Base-by-base conservation (phyloP, 2,888 invertebrate species). In the Crepidodera aurea region DNA sequence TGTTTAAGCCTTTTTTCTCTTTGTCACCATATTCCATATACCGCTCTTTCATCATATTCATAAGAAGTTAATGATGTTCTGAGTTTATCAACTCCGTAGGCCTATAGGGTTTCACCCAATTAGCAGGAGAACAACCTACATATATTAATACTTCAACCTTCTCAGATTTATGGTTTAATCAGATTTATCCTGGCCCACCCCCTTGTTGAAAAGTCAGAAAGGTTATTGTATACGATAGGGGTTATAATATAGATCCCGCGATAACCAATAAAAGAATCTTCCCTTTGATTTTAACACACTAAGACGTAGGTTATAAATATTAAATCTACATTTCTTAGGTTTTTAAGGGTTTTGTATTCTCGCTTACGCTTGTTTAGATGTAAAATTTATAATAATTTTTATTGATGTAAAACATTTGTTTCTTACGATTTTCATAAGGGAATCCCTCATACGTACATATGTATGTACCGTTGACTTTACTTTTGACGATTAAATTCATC, bases 21-120 rank as follows among this genome's bases (percentile, higher is more conserved):
- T 54, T 60, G 60, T 51, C 44, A 19, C 51, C 59, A 51, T 18
- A 58, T 51, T 58, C 29, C 22, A 39, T 13, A 37, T 44, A 25
- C 61, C 57, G 34, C 42, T 67, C 68, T 69, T 69, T 69, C 66
- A 71, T 69, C 69, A 64, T 66, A 64, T 65, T 69, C 70, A 69
- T 71, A 69, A 69, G 67, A 68, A 70, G 68, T 70, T 67, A 68
- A 68, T 68, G 70, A 68, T 65, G 68, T 55, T 50, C 69, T 29
- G 55, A 57, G 56, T 60, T 57, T 57, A 62, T 59, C 57, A 65
- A 55, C 65, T 66, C 42, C 54, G 55, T 61, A 62, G 59, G 44
- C 68, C 64, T 69, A 69, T 72, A 66, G 66, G 70, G 66, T 72
- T 71, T 69, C 72, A 65, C 67, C 71, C 70, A 72, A 72, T 72